phyloP scores from a whole-genome alignment of 2,888 invertebrate species.

The Melanostoma scalare region DNA sequence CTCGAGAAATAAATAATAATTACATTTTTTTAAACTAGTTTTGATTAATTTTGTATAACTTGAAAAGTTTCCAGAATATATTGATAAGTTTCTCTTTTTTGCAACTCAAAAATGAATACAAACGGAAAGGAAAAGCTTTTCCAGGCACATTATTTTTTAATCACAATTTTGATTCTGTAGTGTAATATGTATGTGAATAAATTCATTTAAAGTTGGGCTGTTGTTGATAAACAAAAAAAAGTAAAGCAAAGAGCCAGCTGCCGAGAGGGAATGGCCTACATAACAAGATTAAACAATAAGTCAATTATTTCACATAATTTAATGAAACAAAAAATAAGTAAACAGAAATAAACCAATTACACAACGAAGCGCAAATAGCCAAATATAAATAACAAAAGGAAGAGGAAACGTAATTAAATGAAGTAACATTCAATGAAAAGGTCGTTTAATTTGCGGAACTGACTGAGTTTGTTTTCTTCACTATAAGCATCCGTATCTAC shows the following conservation, averaged over 20 bases:
- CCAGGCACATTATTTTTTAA: too few relatives aligned
- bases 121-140: too few relatives aligned
- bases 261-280: slow-evolving; percentile 9
- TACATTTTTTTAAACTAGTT: too few relatives aligned
- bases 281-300: slow-evolving; percentile 43
- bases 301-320: slow-evolving; percentile 51
- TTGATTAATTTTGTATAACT: too few relatives aligned
- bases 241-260: background rate
- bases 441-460: slow-evolving; percentile 67
- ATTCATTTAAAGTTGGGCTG: too few relatives aligned
- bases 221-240: too few relatives aligned
- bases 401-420: slow-evolving; percentile 60
- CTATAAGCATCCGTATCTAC: background rate
- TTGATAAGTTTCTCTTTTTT: too few relatives aligned
- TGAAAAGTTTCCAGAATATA: too few relatives aligned
- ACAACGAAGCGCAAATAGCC: slow-evolving; percentile 37
- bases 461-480: slow-evolving; percentile 49
- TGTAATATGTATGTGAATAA: too few relatives aligned
- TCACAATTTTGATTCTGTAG: too few relatives aligned
- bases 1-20: too few relatives aligned
- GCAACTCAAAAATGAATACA: too few relatives aligned
- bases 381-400: slow-evolving; percentile 52
- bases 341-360: slow-evolving; percentile 3
- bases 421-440: slow-evolving; percentile 59
- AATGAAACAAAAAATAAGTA: slow-evolving; percentile 16